These are phyloP conservation scores for Agonopterix heracliana DNA, from an alignment of 2,888 invertebrate species.

Conservation along the genomic window DNA sequence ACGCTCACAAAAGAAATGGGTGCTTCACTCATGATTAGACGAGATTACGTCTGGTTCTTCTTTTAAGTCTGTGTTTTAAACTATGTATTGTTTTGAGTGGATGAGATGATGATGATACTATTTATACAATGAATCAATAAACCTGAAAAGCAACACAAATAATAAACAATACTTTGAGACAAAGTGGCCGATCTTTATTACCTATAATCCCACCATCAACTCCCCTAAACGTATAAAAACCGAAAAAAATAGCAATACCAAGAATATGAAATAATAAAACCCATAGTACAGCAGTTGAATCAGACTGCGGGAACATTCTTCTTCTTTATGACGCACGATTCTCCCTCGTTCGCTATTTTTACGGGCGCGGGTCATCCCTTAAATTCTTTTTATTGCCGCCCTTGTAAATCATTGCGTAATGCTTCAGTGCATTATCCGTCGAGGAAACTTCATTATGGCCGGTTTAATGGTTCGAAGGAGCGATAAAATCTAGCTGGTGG, in stretches of 20 bases:
- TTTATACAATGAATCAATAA: too few species aligned
- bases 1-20: too few species aligned
- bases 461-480: constrained; percentile 74
- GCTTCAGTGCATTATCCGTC: constrained; percentile 72
- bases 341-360: constrained; percentile 46
- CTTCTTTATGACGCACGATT: constrained; percentile 57
- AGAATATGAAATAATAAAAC: constrained; percentile 32
- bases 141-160: too few species aligned
- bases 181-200: not conserved
- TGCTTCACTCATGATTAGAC: too few species aligned
- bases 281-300: constrained; percentile 31
- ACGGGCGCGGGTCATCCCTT: constrained; percentile 69
- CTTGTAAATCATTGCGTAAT: constrained; percentile 75
- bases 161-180: too few species aligned
- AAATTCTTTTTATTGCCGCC: constrained; percentile 74
- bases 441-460: constrained; percentile 74
- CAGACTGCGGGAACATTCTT: constrained; percentile 54
- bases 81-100: too few species aligned
- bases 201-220: constrained; percentile 3
- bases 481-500: constrained; percentile 72
- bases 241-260: constrained; percentile 7
- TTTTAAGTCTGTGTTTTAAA: too few species aligned
- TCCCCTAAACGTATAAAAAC: constrained; percentile 9
- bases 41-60: too few species aligned
- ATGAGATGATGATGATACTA: too few species aligned